Evolutionary conservation across 1,140 invertebrate species (phyloP), one percentile per base, ranked within the genome.

Genomic region (Meloidogyne chitwoodi): DNA sequence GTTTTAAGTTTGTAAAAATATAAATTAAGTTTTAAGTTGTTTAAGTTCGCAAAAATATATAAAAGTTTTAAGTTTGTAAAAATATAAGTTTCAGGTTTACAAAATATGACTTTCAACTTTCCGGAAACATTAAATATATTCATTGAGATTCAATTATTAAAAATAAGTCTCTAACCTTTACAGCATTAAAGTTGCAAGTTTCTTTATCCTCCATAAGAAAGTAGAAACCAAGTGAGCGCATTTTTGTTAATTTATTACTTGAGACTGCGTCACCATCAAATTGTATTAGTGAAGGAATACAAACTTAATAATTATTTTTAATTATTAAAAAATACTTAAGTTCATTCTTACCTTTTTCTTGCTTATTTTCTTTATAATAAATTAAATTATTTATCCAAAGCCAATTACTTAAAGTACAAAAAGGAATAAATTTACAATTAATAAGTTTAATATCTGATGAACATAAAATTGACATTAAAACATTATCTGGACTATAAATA

Each of bases 211-310:
- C 63, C 14, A 76, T 67, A 24, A 87, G 38, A 62, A 87, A 85
- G 62, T 85, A 87, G 44, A 87, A 85, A 14, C 84, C 85, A 14
- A 87, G 73, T 12, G 41, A 34, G 24, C 67, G 77, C 83, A 85
- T 85, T 79, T 80, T 71, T 29, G 75, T 73, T 8, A 85, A 72
- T 69, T 85, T 85, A n/a, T 84, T 84, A 14, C 84, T 84, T 27
- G 84, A 68, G 64, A 83, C 78, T 26, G 84, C 84, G 61, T 87
- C 84, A 6, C 84, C 84, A 68, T 85, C 84, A 73, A 85, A 85
- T 67, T 85, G 84, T 63, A 85, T 77, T 29, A 85, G 69, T 16
- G 66, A 65, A 16, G 84, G 84, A 10, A 77, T 16, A 31, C n/a
- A 56, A 12, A 2, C 38, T 41, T 10, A 2, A 12, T 14, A 5